phyloP scores from a whole-genome alignment of 2,113 vertebrate genomes.

The Ptychochromis oligacanthus region DNA sequence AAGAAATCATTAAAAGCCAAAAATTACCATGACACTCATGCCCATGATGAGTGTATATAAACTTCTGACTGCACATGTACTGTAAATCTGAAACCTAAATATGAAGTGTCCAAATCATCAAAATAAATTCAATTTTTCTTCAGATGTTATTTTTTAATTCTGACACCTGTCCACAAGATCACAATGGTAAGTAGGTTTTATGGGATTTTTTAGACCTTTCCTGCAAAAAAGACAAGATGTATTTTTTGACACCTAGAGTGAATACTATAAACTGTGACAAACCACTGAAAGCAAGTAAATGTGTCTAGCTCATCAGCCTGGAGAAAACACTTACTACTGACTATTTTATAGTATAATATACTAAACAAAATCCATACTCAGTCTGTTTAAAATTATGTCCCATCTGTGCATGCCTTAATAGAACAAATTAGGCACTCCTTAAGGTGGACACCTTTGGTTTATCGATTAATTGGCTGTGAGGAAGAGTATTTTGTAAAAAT shows the following conservation, averaged over 20 bases:
- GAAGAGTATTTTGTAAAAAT: neutral
- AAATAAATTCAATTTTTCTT: neutral
- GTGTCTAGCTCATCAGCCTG: neutral
- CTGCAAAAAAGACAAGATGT: neutral
- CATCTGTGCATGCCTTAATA: conserved; percentile 2
- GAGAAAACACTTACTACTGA: neutral
- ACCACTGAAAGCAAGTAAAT: neutral
- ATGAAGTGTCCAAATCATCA: too few relatives aligned
- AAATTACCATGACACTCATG: too few relatives aligned
- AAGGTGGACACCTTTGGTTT: neutral
- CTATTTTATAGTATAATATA: neutral
- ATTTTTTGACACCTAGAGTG: neutral
- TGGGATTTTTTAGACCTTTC: neutral
- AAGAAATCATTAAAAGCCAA: too few relatives aligned
- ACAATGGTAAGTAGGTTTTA: neutral
- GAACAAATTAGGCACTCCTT: conserved; percentile 7
- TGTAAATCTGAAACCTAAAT: neutral
- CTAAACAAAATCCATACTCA: neutral
- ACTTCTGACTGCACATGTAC: too few relatives aligned
- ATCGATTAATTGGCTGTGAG: neutral
- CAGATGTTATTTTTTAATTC: neutral
- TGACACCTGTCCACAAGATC: neutral
- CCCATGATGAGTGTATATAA: too few relatives aligned
- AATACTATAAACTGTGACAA: neutral
- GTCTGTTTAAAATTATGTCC: neutral